Percentiles rank a stretch among this genome's conserved stretches.
phyloP scores from a whole-genome alignment of 2,888 invertebrate genomes.

The Eueremaeus valkanovi region DNA sequence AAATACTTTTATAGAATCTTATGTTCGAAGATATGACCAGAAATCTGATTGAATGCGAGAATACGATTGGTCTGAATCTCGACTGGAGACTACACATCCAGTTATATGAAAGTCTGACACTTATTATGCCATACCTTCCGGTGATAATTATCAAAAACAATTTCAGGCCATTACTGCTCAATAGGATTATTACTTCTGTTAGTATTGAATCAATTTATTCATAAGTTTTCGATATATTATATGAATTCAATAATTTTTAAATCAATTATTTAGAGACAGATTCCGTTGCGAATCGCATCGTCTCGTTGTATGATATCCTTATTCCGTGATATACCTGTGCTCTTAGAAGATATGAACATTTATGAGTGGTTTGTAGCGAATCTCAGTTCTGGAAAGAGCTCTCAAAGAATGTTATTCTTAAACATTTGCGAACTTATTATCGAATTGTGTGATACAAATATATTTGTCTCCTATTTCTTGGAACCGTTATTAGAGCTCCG shows the following conservation, averaged over 20 bases:
- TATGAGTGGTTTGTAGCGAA: not conserved
- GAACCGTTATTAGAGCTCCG: not conserved
- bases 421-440: slow-evolving; percentile 4
- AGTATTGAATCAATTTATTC: not conserved
- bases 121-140: not conserved
- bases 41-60: not conserved
- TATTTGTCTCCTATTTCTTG: not conserved
- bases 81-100: not conserved
- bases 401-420: slow-evolving; percentile 12
- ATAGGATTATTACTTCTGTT: not conserved
- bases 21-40: not conserved
- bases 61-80: not conserved
- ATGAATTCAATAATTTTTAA: too few species aligned
- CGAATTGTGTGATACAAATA: slow-evolving; percentile 8
- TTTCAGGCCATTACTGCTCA: not conserved
- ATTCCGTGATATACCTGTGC: not conserved
- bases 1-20: not conserved
- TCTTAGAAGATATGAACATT: not conserved
- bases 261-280: not conserved
- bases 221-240: not conserved
- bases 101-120: not conserved
- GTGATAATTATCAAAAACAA: not conserved
- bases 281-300: not conserved
- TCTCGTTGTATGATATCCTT: not conserved
- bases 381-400: not conserved